Evolutionary conservation across 1,140 invertebrate genomes (phyloP).

Genomic region (Globodera rostochiensis): DNA sequence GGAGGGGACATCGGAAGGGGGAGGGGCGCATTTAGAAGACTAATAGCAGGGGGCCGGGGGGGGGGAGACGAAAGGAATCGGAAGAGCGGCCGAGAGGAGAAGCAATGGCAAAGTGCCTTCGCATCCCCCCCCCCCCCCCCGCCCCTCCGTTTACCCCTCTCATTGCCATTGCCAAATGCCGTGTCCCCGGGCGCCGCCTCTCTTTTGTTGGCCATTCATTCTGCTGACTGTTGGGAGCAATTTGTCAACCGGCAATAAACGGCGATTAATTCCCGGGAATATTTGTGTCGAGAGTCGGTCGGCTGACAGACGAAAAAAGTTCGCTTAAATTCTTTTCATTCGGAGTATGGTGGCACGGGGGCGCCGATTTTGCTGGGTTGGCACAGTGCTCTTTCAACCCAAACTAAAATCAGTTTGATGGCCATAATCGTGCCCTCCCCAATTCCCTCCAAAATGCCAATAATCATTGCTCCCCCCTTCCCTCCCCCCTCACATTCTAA

Average conservation of each 20-base stretch:
- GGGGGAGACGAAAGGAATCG: neutral
- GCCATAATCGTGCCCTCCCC: no score
- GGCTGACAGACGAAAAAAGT: neutral
- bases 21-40: neutral
- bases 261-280: neutral
- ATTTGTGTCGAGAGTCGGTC: neutral
- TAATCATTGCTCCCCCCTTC: neutral
- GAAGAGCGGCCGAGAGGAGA: neutral
- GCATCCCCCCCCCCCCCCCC: neutral
- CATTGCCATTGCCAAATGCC: neutral
- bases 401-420: no score
- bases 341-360: neutral
- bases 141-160: neutral
- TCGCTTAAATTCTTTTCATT: neutral
- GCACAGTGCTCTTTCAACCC: no score
- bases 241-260: neutral
- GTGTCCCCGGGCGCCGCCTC: neutral
- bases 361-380: no score
- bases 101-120: neutral
- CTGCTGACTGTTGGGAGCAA: neutral
- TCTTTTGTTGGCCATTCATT: neutral
- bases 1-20: neutral
- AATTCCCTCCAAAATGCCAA: neutral
- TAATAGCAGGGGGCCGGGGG: neutral
- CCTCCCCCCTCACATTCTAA: neutral